phyloP scores from a whole-genome alignment of 2,113 vertebrate genomes.

The Urocitellus parryii region DNA sequence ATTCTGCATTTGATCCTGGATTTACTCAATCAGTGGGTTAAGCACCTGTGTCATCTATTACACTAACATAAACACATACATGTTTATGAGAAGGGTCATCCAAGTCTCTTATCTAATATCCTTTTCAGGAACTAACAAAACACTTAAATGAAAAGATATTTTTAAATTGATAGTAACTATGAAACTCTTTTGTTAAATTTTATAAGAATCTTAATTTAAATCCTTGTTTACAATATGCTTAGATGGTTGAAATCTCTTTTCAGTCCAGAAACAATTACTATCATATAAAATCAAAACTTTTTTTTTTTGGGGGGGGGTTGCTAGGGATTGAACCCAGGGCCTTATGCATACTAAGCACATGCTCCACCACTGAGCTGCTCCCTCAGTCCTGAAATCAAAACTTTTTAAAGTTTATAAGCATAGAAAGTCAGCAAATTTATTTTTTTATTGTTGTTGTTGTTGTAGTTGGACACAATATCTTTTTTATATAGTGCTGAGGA shows the following conservation, averaged over 20 bases:
- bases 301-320: background rate
- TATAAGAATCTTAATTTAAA: conserved; percentile 46
- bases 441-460: too few relatives aligned
- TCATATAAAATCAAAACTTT: conserved; percentile 48
- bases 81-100: conserved; percentile 12
- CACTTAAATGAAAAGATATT: background rate
- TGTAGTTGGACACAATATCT: too few relatives aligned
- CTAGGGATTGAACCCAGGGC: background rate
- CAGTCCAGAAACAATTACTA: background rate
- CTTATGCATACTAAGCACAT: too few relatives aligned
- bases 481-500: too few relatives aligned
- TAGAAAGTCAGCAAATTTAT: conserved; percentile 26
- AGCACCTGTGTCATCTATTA: background rate
- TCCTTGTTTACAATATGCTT: conserved; percentile 25
- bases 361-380: background rate
- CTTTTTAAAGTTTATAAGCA: background rate
- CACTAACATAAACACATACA: background rate
- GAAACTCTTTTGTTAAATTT: conserved; percentile 35
- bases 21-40: conserved; percentile 30
- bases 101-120: background rate
- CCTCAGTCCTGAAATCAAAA: background rate
- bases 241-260: conserved; percentile 51
- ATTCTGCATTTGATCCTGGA: conserved; percentile 55
- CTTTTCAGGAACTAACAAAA: background rate
- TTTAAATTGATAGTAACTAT: conserved; percentile 7